A percentile compares a stretch with the other conserved stretches of the same genome.
These are phyloP conservation scores for Xerus inauris DNA, from an alignment of 2,113 vertebrate species.

Conservation along the genomic window DNA sequence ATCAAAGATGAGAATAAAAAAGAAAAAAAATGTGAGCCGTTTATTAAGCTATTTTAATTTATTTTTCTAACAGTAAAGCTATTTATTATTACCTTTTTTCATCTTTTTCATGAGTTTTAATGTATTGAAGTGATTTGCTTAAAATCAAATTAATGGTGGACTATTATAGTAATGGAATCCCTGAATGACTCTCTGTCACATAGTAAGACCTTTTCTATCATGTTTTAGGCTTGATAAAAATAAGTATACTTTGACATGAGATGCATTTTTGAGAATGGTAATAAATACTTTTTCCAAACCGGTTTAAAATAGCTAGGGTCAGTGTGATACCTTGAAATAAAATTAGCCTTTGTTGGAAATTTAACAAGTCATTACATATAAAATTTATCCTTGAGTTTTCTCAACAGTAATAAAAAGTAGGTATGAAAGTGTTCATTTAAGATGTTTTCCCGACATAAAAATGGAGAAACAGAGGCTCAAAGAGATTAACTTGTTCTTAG, in stretches of 20 bases:
- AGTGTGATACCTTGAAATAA: constrained; percentile 25
- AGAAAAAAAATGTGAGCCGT: neutral
- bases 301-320: neutral
- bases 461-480: neutral
- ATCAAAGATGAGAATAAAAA: neutral
- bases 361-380: neutral
- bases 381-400: constrained; percentile 20
- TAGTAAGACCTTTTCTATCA: neutral
- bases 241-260: neutral
- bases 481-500: neutral
- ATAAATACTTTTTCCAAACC: neutral
- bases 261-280: constrained; percentile 1
- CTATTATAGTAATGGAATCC: neutral
- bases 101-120: neutral
- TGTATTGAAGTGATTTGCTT: neutral
- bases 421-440: neutral
- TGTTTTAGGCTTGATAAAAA: constrained; percentile 6
- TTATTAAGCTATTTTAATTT: constrained; percentile 1
- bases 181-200: neutral
- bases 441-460: neutral
- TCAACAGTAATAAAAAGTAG: neutral
- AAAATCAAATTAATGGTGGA: neutral
- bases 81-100: neutral
- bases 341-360: neutral
- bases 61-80: neutral